A percentile compares a stretch with the other conserved stretches of the same genome.
These are phyloP conservation scores for Drosophila pseudotalamancana DNA, from an alignment of 2,888 invertebrate species.

Conservation along the genomic window DNA sequence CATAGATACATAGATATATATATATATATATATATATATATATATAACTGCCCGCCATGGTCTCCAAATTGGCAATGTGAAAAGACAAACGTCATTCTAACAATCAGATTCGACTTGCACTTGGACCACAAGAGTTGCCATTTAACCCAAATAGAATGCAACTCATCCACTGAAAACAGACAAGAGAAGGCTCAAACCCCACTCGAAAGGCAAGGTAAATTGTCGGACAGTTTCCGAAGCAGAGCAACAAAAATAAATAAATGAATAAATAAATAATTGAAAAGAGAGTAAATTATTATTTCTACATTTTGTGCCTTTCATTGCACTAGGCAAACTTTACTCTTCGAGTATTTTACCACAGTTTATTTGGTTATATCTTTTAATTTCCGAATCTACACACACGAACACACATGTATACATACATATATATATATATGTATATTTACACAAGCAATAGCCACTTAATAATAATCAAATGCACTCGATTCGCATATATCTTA, in stretches of 20 bases:
- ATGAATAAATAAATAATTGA: not conserved
- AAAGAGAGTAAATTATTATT: slow-evolving; percentile 10
- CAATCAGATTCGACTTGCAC: slow-evolving; percentile 6
- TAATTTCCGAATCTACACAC: slow-evolving; percentile 32
- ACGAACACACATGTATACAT: not conserved
- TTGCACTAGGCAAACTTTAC: not conserved
- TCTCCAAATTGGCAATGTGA: slow-evolving; percentile 22
- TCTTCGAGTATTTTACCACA: not conserved
- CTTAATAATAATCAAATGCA: slow-evolving; percentile 70
- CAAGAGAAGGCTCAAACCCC: not conserved
- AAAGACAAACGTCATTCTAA: slow-evolving; percentile 1
- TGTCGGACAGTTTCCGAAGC: not conserved
- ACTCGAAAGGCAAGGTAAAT: not conserved
- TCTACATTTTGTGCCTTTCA: not conserved
- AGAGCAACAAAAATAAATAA: not conserved
- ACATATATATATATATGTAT: not conserved
- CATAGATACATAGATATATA: not conserved
- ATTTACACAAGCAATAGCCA: slow-evolving; percentile 7
- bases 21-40: not conserved
- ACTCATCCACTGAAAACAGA: slow-evolving; percentile 12
- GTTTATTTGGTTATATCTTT: slow-evolving; percentile 36
- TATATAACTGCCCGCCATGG: slow-evolving; percentile 4
- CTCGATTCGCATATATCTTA: slow-evolving; percentile 59
- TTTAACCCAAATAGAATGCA: slow-evolving; percentile 4
- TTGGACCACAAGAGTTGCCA: slow-evolving; percentile 17